Conservation (phyloP, 2,113 vertebrate species). For the Perognathus longimembris region DNA sequence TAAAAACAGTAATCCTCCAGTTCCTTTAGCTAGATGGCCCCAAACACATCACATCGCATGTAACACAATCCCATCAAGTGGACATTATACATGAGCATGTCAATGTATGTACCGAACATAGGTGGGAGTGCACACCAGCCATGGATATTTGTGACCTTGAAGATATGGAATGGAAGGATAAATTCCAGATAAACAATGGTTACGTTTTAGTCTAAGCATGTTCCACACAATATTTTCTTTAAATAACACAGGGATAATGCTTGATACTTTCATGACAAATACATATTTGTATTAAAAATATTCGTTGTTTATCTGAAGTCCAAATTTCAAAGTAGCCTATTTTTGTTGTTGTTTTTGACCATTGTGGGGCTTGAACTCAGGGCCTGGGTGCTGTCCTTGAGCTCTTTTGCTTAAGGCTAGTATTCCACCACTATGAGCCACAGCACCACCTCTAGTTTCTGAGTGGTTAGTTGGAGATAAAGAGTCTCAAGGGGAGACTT, state of each 20-base stretch:
- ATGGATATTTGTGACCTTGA: background rate
- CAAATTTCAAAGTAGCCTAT: background rate
- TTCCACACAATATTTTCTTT: background rate
- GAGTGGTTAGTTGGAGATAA: too few relatives aligned
- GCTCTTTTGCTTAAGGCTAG: too few relatives aligned
- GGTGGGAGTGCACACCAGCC: background rate
- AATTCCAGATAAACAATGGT: constrained; percentile 49
- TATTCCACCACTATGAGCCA: too few relatives aligned
- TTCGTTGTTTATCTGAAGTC: constrained; percentile 55
- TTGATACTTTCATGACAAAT: constrained; percentile 31
- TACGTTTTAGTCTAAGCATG: constrained; percentile 4
- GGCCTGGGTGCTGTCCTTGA: too few relatives aligned
- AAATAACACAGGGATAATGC: background rate
- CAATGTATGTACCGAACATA: background rate
- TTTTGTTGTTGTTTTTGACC: background rate
- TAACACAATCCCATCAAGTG: background rate
- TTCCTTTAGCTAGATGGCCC: background rate
- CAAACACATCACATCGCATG: background rate
- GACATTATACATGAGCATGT: background rate
- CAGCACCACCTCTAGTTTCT: too few relatives aligned
- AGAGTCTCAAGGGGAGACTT: too few relatives aligned
- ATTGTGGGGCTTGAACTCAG: too few relatives aligned
- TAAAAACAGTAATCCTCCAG: background rate
- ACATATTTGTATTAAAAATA: constrained; percentile 43
- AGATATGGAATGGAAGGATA: background rate